Conservation (phyloP, 2,888 invertebrate genomes). For the Tipula vernalis region DNA sequence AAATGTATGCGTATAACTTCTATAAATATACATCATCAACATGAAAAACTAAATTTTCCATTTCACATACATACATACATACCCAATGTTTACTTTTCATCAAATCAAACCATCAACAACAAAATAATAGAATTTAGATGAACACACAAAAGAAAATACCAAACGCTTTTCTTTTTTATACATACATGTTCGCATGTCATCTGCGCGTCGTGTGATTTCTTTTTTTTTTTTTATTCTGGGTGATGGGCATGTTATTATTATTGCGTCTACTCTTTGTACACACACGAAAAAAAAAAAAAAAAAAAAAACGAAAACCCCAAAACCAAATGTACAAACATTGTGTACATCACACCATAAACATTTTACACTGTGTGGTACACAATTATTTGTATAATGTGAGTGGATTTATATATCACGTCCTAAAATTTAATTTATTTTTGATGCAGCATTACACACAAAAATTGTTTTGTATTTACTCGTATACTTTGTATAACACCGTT, state of each 20-base stretch:
- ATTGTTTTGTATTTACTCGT: background rate
- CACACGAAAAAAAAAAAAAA: background rate
- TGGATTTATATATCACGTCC: background rate
- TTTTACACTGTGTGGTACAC: background rate
- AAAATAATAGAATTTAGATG: background rate
- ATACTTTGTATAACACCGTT: background rate
- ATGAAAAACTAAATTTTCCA: background rate
- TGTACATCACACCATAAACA: background rate
- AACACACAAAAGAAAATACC: background rate
- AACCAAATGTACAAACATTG: background rate
- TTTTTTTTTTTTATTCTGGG: background rate
- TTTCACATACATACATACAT: background rate
- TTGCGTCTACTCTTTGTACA: background rate
- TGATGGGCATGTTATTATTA: conserved; percentile 4
- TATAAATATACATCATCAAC: background rate
- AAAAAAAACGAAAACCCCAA: background rate
- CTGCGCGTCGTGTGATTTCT: background rate
- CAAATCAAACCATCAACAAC: background rate
- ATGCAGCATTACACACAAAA: background rate
- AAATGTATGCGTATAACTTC: background rate
- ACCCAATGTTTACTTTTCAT: background rate
- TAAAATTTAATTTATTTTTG: background rate
- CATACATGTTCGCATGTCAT: background rate
- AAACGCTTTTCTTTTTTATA: background rate
- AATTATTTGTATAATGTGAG: background rate